Evolutionary conservation across 2,797 vertebrate species (phyloP).

Genomic region (Lates japonicus): DNA sequence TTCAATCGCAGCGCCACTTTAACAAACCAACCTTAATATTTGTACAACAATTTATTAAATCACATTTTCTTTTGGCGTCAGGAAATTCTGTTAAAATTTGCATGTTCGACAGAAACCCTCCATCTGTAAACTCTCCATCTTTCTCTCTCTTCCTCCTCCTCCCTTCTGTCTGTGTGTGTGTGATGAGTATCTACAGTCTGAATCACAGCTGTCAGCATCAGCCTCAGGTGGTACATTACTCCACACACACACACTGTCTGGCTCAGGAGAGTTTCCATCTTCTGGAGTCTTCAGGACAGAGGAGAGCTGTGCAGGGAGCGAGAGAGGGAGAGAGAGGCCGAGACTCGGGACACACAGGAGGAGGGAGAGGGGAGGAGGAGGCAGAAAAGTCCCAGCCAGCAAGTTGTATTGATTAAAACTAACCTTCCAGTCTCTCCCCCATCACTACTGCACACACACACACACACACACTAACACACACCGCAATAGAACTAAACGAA

Average conservation of each 20-base stretch:
- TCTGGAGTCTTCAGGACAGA: constrained; percentile 91
- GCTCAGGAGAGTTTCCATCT: constrained; percentile 88
- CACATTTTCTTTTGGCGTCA: no score
- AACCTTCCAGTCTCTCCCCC: constrained; percentile 97
- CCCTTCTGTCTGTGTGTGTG: constrained; percentile 11
- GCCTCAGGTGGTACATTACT: constrained; percentile 72
- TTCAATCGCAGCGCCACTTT: not conserved
- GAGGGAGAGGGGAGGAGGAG: constrained; percentile 58
- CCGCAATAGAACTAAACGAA: constrained; percentile 97
- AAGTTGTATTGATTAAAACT: constrained; percentile 99
- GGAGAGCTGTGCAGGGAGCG: constrained; percentile 86
- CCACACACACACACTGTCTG: constrained; percentile 75
- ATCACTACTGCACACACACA: constrained; percentile 75
- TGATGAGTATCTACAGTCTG: constrained; percentile 75
- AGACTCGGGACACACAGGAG: constrained; percentile 17
- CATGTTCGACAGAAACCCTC: not conserved
- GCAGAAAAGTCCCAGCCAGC: constrained; percentile 92
- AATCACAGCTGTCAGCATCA: constrained; percentile 81
- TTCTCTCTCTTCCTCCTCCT: not conserved
- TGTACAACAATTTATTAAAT: not conserved
- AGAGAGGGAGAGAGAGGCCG: constrained; percentile 35
- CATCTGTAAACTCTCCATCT: not conserved
- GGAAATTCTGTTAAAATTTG: not conserved
- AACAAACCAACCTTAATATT: not conserved
- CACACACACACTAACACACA: constrained; percentile 54